Evolutionary conservation across 2,113 vertebrate genomes (phyloP), one percentile per base, ranked within the genome.

Genomic region (Spizaetus ornatus): DNA sequence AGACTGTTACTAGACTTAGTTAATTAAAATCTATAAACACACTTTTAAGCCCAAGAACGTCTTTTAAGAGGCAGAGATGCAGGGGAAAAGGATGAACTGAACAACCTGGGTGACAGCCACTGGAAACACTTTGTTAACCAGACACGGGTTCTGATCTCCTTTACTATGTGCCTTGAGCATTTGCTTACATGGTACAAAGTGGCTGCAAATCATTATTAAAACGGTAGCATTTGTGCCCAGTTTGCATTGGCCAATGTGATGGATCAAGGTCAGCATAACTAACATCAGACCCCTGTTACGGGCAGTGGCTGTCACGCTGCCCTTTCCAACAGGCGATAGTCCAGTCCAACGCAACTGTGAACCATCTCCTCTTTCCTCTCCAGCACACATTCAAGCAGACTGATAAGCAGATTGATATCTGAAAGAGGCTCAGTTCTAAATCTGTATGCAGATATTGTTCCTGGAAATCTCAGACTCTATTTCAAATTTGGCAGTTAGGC

Each of bases 401-500:
- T 40, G 36, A 65, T 43, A n/a, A 65, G 42, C 34, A 59, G 32
- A 45, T 0, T 65, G 34, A 38, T 31, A 59, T 10, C 34, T 71
- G 55, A 71, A 79, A 85, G 56, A 89, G 31, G 7, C 19, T 70
- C 48, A 48, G 25, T 66, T 55, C 16, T 85, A 82, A 69, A 96
- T 87, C 74, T 73, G 29, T 42, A 74, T 83, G 55, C 47, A 86
- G 36, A 55, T 78, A 32, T 21, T 88, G 55, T 48, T 70, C 48
- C 69, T 83, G 42, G 42, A 50, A 73, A 58, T 53, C 71, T 83
- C 74, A 82, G 81, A 34, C 26, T 89, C 48, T 82, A 58, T 93
- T 92, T 89, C 79, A 92, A 79, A 86, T 79, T 83, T 72, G 58
- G 79, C 63, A 86, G 79, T 81, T 80, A 88, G 71, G 82, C n/a